Evolutionary conservation across 1,140 invertebrate genomes (phyloP).

Genomic region (Bombus ignitus): DNA sequence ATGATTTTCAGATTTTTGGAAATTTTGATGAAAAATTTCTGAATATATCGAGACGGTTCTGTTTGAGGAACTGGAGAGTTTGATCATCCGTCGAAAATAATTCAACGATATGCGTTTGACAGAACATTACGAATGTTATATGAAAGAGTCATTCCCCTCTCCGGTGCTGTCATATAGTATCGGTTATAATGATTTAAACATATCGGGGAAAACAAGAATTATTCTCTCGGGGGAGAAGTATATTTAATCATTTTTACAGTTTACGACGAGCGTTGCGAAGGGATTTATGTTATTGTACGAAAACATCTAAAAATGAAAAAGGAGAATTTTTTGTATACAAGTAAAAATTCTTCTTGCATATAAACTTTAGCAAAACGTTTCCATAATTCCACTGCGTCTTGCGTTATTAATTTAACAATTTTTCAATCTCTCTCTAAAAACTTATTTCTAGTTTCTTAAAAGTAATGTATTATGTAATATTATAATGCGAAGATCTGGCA

Average conservation of each 20-base stretch:
- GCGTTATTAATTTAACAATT: no score
- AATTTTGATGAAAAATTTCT: not conserved
- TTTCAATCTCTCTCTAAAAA: not conserved
- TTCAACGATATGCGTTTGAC: not conserved
- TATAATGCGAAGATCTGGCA: no score
- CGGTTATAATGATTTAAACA: not conserved
- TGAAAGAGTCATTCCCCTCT: conserved; percentile 8
- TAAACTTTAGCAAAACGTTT: not conserved
- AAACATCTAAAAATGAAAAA: not conserved
- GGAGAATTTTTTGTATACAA: not conserved
- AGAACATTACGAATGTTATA: not conserved
- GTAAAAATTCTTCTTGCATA: not conserved
- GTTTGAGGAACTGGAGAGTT: not conserved
- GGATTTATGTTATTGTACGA: not conserved
- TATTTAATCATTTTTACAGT: not conserved
- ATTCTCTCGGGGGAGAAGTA: not conserved
- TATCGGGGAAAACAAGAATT: conserved; percentile 7
- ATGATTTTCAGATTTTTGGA: not conserved
- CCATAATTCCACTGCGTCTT: not conserved
- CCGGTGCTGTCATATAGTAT: conserved; percentile 5
- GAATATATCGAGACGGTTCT: not conserved
- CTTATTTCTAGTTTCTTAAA: not conserved
- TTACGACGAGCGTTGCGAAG: not conserved
- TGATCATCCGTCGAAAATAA: not conserved
- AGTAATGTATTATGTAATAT: not conserved